Base-by-base conservation (phyloP, 2,797 vertebrate genomes). In the Lithobates sylvaticus region DNA sequence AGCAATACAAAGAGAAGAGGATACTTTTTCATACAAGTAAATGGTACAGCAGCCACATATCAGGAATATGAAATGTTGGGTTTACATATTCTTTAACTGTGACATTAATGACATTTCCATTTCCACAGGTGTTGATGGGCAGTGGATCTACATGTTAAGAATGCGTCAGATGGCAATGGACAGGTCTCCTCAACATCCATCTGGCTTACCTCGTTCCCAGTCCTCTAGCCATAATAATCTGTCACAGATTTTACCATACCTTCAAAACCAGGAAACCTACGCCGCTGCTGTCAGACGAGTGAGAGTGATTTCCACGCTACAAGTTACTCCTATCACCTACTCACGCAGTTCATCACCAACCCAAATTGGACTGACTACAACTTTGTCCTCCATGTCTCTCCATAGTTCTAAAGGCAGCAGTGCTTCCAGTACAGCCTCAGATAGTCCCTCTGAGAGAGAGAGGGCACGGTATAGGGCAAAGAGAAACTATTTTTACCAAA, bases 361-460 rank as follows among this genome's bases (percentile, higher is more conserved):
- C 2, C 93, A 92, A 0, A 88, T 95, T 15, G 88, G 94, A 76
- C 90, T 98, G 69, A 90, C 94, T 5, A 92, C 94, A 90, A 97
- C 95, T 93, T 92, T 99, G 70, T 96, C 95, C 0, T 92, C 94
- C 0, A 90, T 99, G 34, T 95, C 96, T 32, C 90, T 99, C 79
- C 86, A 87, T 84, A 97, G 96, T 89, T 99, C 98, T 12, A 98
- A 96, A 91, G 97, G 97, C 85, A 99, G 97, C 91, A 98, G 97
- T 89, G 96, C 97, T 1, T 97, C 96, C 88, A 99, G 97, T 91
- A 96, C 97, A 0, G 95, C 96, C 27, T 97, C 96, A 0, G 97
- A 98, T 86, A 97, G 94, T 68, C 76, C 95, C 15, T 95, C 91
- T 0, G 98, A 99, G 86, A 91, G 94, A 84, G 96, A 96, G 80